Evolutionary conservation across 2,113 vertebrate species (phyloP), one percentile per base, ranked within the genome.

Genomic region (Cyanistes caeruleus): DNA sequence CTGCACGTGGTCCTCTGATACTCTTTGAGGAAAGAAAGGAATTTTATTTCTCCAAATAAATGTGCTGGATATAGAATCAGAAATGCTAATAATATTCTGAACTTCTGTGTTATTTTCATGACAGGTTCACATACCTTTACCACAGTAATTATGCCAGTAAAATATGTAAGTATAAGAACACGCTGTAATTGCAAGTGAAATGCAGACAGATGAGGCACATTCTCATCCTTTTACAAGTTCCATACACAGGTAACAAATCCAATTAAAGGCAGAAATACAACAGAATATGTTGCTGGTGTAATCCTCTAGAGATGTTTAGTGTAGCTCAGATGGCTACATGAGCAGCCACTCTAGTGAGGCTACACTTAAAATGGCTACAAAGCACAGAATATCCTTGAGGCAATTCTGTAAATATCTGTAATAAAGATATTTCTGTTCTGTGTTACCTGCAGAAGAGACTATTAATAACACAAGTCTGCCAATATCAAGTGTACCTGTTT

Each of bases 241-340:
- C 43, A 62, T 5, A 69, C 31, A 77, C 4, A 80, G 14, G 20
- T 65, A 72, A 88, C 11, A 91, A 88, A 80, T 28, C 25, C 43
- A 80, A 20, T 62, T 64, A 85, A 83, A 92, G 62, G 18, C 35
- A 90, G 51, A 93, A 92, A 68, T 60, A n/a, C 15, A 85, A 41
- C 15, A 80, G 67, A 83, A 4, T 17, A 41, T 23, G 49, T 51
- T 85, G 43, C 39, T 82, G 74, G 27, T 79, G 13, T 67, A 78
- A 72, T 52, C 41, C 56, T 85, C 67, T 62, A 62, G 27, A 84
- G 55, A 25, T 77, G 13, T 53, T 83, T 31, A 17, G 23, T 5
- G 25, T 24, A 37, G 58, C 52, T 87, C 37, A 82, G 27, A 23
- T 4, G 30, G 41, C 63, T 39, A 21, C 41, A 13, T 5, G 24